Percentiles rank a stretch among this genome's conserved stretches.
These are phyloP conservation scores for Drosophila ficusphila DNA, from an alignment of 1,140 invertebrate species.

Conservation along the genomic window DNA sequence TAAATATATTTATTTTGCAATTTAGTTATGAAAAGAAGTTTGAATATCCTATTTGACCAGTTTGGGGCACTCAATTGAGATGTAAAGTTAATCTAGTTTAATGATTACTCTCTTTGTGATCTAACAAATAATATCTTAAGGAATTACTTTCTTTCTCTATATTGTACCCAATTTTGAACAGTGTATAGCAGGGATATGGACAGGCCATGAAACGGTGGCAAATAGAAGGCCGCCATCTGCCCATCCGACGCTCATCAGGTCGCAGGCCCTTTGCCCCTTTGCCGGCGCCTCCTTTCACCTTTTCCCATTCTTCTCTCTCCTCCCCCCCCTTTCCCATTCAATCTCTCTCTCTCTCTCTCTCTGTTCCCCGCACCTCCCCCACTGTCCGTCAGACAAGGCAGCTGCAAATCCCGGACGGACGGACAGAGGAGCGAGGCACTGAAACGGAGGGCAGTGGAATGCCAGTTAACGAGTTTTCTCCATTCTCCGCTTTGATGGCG, in stretches of 20 bases:
- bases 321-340: neutral
- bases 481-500: slow-evolving; percentile 33
- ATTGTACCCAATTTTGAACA: no score
- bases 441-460: slow-evolving; percentile 53
- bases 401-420: slow-evolving; percentile 63
- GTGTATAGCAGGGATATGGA: slow-evolving; percentile 12
- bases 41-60: no score
- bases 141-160: neutral
- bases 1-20: no score
- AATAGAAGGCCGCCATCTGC: slow-evolving; percentile 53
- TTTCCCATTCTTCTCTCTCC: neutral
- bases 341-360: neutral
- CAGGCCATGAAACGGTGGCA: slow-evolving; percentile 67
- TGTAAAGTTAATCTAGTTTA: no score
- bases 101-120: no score
- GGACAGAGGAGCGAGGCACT: neutral
- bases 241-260: slow-evolving; percentile 29
- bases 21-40: no score
- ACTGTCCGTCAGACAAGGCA: slow-evolving; percentile 13
- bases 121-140: no score
- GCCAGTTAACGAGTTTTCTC: slow-evolving; percentile 75
- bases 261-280: neutral
- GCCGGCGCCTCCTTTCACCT: neutral
- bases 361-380: neutral
- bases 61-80: no score